These are phyloP conservation scores for Diorhabda sublineata DNA, from an alignment of 1,140 invertebrate species.

Conservation along the genomic window DNA sequence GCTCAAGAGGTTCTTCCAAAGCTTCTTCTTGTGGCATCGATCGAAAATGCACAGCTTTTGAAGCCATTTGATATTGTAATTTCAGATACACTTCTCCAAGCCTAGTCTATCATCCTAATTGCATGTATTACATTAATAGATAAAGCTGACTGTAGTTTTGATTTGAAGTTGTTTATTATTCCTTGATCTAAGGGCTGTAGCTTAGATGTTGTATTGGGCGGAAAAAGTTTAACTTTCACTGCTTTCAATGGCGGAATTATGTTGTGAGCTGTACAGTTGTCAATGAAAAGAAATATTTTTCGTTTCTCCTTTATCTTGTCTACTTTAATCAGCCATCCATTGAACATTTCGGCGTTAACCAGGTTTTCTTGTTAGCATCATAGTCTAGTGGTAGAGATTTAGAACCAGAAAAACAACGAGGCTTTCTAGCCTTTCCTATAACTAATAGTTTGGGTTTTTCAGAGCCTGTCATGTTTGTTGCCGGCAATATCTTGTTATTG, in stretches of 20 bases:
- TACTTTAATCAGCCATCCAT: neutral
- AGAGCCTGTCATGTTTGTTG: neutral
- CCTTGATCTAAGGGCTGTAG: neutral
- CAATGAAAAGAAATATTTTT: neutral
- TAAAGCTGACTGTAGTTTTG: neutral
- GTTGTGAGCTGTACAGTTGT: neutral
- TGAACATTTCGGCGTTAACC: neutral
- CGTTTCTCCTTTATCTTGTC: neutral
- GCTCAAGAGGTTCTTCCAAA: neutral
- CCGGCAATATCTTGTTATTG: neutral
- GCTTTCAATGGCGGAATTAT: neutral
- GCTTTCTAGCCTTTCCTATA: neutral
- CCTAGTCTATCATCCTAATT: neutral
- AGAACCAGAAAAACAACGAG: too few relatives aligned
- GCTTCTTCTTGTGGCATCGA: neutral
- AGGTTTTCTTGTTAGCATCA: neutral
- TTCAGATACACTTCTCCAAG: neutral
- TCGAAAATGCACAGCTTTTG: neutral
- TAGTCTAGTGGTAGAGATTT: neutral
- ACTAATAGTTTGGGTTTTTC: neutral
- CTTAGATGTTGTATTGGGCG: neutral
- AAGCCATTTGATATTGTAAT: neutral
- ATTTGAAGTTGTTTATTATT: neutral
- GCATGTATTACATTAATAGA: neutral
- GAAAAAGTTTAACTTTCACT: neutral